Base-by-base conservation (phyloP, 2,797 vertebrate species). In the Catamblyrhynchus diadema region DNA sequence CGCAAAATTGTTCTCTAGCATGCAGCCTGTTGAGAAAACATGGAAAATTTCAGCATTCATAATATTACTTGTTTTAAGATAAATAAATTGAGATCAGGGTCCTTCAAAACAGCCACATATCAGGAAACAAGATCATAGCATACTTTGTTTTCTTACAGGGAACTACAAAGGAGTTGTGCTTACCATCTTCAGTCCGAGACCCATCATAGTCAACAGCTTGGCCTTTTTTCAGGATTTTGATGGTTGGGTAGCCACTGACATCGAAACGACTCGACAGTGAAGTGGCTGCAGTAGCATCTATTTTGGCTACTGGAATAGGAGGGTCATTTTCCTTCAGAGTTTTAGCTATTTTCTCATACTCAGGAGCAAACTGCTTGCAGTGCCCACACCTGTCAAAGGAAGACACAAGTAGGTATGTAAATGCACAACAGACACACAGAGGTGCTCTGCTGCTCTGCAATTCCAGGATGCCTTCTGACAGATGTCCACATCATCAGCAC, bases 151-250 rank as follows among this genome's bases (percentile, higher is more conserved):
- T 82, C 23, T 47, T 30, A 50, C 6, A 81, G 22, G 28, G 33
- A 77, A 53, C 5, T 78, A 16, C 65, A 67, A 81, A 37, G 57
- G 22, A 56, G 18, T 9, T 12, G 10, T 24, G 7, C 97, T 97
- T 96, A 99, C 99, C 99, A n/a, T 97, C 98, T 96, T 99, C 98
- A 0, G 98, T 98, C 67, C 99, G 96, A n/a, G 98, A 98, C 72
- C 99, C 99, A 0, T 99, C 99, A 3, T 99, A 99, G 88, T 99
- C 99, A 78, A 99, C 96, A 8, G 99, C 86, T 53, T 99, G 98
- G 8, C 99, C 99, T 24, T 99, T 99, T 92, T 99, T 99, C 44
- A 99, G 93, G 92, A 99, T 99, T 98, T 99, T 99, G 93, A 99
- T 98, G 90, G 99, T 99, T 85, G 99, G 99, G 90, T 99, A 99